These are phyloP conservation scores for Lagodon rhomboides DNA, from an alignment of 2,797 vertebrate genomes.

Conservation along the genomic window DNA sequence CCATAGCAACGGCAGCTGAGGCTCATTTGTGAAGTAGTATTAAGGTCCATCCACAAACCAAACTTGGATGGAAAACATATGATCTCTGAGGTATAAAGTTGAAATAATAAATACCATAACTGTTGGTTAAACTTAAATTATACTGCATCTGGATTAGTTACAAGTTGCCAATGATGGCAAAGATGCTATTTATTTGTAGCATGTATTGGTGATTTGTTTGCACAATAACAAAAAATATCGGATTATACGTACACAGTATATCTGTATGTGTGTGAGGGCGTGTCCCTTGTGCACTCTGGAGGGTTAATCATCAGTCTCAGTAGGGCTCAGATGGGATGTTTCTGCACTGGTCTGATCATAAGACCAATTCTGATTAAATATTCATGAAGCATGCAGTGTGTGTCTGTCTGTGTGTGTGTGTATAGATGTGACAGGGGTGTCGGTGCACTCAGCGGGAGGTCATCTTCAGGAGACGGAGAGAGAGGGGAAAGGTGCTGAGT, in stretches of 20 bases:
- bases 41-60: neutral
- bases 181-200: neutral
- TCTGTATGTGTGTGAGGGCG: slow-evolving; percentile 19
- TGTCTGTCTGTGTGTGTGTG: slow-evolving; percentile 35
- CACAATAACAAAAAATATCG: neutral
- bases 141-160: no score
- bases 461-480: slow-evolving; percentile 57
- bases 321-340: slow-evolving; percentile 63
- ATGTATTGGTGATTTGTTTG: neutral
- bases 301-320: slow-evolving; percentile 58
- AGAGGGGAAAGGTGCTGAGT: slow-evolving; percentile 67
- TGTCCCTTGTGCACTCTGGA: slow-evolving; percentile 5
- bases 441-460: slow-evolving; percentile 65
- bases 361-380: slow-evolving; percentile 72
- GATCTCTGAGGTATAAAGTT: neutral
- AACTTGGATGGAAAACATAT: neutral
- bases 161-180: neutral
- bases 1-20: neutral
- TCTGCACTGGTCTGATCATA: slow-evolving; percentile 71
- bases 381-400: slow-evolving; percentile 61
- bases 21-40: neutral
- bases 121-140: neutral
- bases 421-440: slow-evolving; percentile 62
- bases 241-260: neutral
- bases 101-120: neutral